Conservation (phyloP, 2,797 vertebrate genomes). For the Chelon auratus region DNA sequence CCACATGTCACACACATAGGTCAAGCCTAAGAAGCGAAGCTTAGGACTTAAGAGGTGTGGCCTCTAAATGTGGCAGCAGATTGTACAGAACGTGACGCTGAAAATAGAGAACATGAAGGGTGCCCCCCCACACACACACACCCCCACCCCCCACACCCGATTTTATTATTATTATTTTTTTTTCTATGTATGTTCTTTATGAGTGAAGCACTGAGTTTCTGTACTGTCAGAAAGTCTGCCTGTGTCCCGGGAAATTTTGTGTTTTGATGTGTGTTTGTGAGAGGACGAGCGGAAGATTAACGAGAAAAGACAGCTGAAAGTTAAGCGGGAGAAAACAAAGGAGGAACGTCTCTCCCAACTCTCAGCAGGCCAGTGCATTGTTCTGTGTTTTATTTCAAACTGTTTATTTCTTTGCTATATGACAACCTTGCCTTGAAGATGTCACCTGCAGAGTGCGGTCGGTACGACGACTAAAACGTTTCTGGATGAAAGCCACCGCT, state of each 20-base stretch:
- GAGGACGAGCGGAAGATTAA: slow-evolving; percentile 36
- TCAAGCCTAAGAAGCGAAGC: slow-evolving; percentile 77
- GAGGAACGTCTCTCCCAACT: slow-evolving; percentile 31
- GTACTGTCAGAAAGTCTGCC: slow-evolving; percentile 32
- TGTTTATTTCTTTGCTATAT: slow-evolving; percentile 76
- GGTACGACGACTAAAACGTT: slow-evolving; percentile 61
- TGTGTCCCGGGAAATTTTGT: slow-evolving; percentile 37
- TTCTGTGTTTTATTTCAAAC: slow-evolving; percentile 73
- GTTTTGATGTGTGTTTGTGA: slow-evolving; percentile 49
- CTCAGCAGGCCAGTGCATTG: slow-evolving; percentile 59
- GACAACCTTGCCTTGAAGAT: slow-evolving; percentile 84
- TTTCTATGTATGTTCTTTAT: slow-evolving; percentile 55
- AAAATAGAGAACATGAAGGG: slow-evolving; percentile 26
- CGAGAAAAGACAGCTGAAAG: slow-evolving; percentile 14
- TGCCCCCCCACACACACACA: no score
- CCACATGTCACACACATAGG: slow-evolving; percentile 67
- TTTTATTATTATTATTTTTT: slow-evolving; percentile 31
- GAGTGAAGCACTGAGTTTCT: slow-evolving; percentile 49
- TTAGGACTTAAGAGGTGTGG: slow-evolving; percentile 71
- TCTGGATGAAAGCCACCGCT: slow-evolving; percentile 34
- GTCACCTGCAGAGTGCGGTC: slow-evolving; percentile 78
- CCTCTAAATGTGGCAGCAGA: slow-evolving; percentile 73
- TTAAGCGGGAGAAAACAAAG: slow-evolving; percentile 1
- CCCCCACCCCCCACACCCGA: no score
- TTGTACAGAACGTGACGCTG: slow-evolving; percentile 62